Evolutionary conservation across 2,888 invertebrate species (phyloP), one percentile per base, ranked within the genome.

Genomic region (Tachina grossa): DNA sequence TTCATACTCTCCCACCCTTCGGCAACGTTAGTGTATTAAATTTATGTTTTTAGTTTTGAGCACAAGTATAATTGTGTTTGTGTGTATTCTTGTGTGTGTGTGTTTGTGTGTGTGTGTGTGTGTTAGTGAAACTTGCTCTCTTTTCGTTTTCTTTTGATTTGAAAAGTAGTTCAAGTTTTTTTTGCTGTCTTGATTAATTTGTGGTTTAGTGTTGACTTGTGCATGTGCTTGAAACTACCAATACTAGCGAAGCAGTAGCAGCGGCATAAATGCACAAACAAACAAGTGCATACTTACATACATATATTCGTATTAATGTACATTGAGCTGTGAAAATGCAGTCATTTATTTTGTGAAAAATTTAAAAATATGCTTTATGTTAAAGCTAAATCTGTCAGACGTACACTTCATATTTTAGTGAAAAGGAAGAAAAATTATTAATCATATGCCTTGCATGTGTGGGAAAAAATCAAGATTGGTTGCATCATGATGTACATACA

Each of bases 81-180:
- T 61, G 10, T 41, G 41, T 59, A 22, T n/a, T n/a, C n/a, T n/a
- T n/a, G n/a, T 61, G 6, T 65, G 13, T 53, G 14, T 74, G 19
- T 47, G 5, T 57, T 55, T 72, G 14, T 61, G 10, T 41, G 41
- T 59, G 43, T 59, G 59, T 59, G 41, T 75, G 19, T 57, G 13
- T 11, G n/a, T 39, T 22, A 22, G 41, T 68, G 10, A 49, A 9
- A 43, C 41, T 59, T 75, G 81, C 43, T 75, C 81, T 69, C 22
- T 81, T 69, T 81, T 68, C 16, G 13, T 74, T 80, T 63, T 59
- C 22, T 55, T 86, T 83, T 84, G 81, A 76, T 77, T 59, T 14
- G 31, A 66, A 85, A 85, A 85, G 79, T 85, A 85, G 85, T 85
- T 85, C 85, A 85, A 85, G 85, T 85, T 85, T 85, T 84, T 74